A percentile compares a stretch with the other conserved stretches of the same genome.
Evolutionary conservation across 2,113 vertebrate genomes (phyloP).

Genomic region (Dryoscopus gambensis): DNA sequence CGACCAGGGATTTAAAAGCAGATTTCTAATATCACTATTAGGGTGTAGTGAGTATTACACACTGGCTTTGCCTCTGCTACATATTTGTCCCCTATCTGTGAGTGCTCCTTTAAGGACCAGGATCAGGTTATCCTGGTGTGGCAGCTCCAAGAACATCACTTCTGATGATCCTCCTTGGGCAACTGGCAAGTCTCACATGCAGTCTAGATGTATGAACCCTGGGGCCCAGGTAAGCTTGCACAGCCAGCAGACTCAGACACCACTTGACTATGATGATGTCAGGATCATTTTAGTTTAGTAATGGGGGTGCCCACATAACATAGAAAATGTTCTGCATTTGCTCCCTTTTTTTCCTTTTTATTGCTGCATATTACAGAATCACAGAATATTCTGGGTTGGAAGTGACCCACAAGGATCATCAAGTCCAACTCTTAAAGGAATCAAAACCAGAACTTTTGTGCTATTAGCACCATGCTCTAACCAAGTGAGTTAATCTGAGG

Average conservation of each 20-base stretch:
- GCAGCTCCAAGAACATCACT: background rate
- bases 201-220: background rate
- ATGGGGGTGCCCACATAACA: background rate
- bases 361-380: background rate
- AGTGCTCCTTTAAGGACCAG: background rate
- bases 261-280: background rate
- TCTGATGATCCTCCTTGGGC: background rate
- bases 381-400: background rate
- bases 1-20: background rate
- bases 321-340: background rate
- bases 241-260: background rate
- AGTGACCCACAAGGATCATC: background rate
- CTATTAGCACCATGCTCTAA: background rate
- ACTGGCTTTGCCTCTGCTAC: background rate
- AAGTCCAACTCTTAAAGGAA: background rate
- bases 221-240: background rate
- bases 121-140: background rate
- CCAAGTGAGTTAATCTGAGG: background rate
- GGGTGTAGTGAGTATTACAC: background rate
- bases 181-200: background rate
- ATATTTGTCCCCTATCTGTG: background rate
- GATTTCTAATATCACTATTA: background rate
- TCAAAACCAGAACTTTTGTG: background rate
- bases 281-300: background rate
- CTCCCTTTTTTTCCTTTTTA: background rate